Base-by-base conservation (phyloP, 2,797 vertebrate genomes). In the Pseudotriccus pelzelni region DNA sequence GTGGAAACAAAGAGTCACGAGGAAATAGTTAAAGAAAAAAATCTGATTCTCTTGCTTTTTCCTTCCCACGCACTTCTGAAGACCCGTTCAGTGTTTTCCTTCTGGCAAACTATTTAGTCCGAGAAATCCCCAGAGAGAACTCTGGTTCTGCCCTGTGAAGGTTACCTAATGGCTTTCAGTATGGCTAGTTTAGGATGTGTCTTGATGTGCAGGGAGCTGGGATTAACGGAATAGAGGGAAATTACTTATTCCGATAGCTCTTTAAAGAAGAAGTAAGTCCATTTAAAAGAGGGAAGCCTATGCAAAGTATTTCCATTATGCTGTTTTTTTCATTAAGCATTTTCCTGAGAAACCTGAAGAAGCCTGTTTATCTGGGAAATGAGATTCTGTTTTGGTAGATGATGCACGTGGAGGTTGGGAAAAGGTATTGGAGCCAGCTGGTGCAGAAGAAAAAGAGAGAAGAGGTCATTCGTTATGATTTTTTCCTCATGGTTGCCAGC, bases 351-450 rank as follows among this genome's bases (percentile, higher is more conserved):
- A 82, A 55, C 47, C 66, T 22, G 16, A 56, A 83, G 44, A 58
- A 79, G 63, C 41, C 77, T 86, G 80, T 90, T 85, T 92, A 46
- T 75, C 41, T n/a, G 44, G 66, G 84, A 94, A 92, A 87, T 87
- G 80, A 94, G 69, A 52, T 64, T 87, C 60, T 80, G 37, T 49
- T 90, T 87, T 66, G 58, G 73, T 77, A 56, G 81, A 58, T 23
- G 73, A 59, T 87, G 67, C 14, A 41, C 46, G 75, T 34, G 76
- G 73, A 74, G 56, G 43, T 56, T 92, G 64, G 84, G 73, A 77
- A 84, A 77, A 62, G 84, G 43, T 68, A 55, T 52, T 2, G 0
- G 64, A 92, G 73, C 72, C 94, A 94, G 79, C 76, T 92, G 89
- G 76, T 94, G 66, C 79, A 84, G 68, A 60, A 85, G 72, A 30